Base-by-base conservation (phyloP, 2,113 vertebrate genomes). In the Apteryx owenii region DNA sequence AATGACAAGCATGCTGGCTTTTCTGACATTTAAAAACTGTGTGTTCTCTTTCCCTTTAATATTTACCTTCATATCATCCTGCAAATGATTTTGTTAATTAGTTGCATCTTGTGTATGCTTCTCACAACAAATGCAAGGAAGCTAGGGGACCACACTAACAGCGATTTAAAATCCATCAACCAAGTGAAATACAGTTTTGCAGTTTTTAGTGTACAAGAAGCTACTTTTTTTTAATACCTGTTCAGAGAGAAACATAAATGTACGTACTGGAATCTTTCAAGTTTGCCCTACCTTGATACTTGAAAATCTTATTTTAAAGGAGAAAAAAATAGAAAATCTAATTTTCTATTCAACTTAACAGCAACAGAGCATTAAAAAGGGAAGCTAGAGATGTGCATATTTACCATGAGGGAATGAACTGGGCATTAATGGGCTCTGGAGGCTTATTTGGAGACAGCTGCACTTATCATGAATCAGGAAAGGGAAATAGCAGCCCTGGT, bases 391-490 rank as follows among this genome's bases (percentile, higher is more conserved):
- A 95, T 94, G 93, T 95, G 95, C 95, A 68, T 98, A 95, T 98
- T 98, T 98, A 98, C 98, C 92, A 87, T 89, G 82, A 97, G 92
- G 94, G 93, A 95, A 96, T 71, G 89, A 93, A 93, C 93, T 89
- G 94, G 95, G 93, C 95, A 95, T 95, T 98, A 97, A 97, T 95
- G 96, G 97, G 96, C 97, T 98, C 92, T 36, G 70, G 89, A 98
- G 97, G 85, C 96, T 97, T 97, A 96, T 97, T 97, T 95, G 95
- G 97, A 98, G 97, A 96, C 98, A 98, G 97, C 97, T 98, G 98
- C 96, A 98, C 97, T 98, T 98, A 98, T 84, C 97, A 96, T 97
- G 98, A 98, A 98, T 97, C 97, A 98, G 97, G 96, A 97, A 97
- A 96, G 95, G 96, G 97, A 98, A 98, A 98, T 91, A 98, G 97